A percentile compares a stretch with the other conserved stretches of the same genome.
phyloP scores from a whole-genome alignment of 2,113 vertebrate genomes.

The Excalfactoria chinensis region DNA sequence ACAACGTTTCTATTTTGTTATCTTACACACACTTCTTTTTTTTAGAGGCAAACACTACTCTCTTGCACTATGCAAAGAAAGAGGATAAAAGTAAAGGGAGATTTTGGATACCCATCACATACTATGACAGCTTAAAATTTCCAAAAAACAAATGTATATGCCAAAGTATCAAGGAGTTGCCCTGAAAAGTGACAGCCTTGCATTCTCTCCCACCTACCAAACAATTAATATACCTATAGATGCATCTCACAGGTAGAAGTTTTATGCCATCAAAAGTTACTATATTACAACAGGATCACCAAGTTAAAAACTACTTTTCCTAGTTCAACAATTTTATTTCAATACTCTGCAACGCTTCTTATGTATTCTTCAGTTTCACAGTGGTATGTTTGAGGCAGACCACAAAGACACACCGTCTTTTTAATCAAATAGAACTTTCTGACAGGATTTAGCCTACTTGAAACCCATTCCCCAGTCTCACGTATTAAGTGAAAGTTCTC shows the following conservation, averaged over 20 bases:
- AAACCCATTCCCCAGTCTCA: neutral
- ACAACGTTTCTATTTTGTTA: neutral
- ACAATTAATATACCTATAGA: neutral
- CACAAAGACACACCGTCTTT: neutral
- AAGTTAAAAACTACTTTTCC: neutral
- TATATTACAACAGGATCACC: neutral
- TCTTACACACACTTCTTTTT: neutral
- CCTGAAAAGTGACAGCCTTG: neutral
- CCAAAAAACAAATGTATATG: neutral
- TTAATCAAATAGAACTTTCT: neutral
- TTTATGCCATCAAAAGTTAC: neutral
- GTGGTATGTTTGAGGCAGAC: neutral
- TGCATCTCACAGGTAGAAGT: neutral
- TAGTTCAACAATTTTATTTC: neutral
- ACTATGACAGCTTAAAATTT: neutral
- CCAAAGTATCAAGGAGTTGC: neutral
- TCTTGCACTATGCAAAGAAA: neutral
- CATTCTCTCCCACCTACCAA: neutral
- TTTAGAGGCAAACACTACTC: neutral
- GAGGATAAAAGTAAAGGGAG: neutral
- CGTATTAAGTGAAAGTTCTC: neutral
- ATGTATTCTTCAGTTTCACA: neutral
- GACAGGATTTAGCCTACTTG: neutral
- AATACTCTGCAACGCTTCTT: neutral
- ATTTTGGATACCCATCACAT: neutral